These are phyloP conservation scores for Drosophila mercatorum DNA, from an alignment of 2,888 invertebrate species.

Conservation along the genomic window DNA sequence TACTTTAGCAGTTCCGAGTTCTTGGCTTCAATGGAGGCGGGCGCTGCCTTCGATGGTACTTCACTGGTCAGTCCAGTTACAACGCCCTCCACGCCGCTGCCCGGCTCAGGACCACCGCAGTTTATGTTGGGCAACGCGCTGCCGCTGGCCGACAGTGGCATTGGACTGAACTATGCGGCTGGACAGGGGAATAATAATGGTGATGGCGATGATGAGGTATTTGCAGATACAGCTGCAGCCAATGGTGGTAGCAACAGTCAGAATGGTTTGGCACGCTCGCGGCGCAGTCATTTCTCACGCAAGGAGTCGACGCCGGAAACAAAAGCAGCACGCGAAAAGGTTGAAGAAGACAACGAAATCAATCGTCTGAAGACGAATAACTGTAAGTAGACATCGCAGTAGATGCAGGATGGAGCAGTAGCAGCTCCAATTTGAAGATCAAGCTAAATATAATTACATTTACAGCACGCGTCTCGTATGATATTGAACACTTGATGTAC, in stretches of 20 bases:
- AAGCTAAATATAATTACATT: slow-evolving; percentile 6
- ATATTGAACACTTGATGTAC: slow-evolving; percentile 83
- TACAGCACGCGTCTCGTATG: slow-evolving; percentile 83
- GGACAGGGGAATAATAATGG: slow-evolving; percentile 65
- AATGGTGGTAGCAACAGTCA: slow-evolving; percentile 68
- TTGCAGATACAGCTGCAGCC: slow-evolving; percentile 64
- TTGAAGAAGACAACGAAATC: slow-evolving; percentile 54
- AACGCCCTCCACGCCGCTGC: slow-evolving; percentile 82
- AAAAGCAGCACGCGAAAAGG: slow-evolving; percentile 63
- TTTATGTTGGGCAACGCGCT: slow-evolving; percentile 78
- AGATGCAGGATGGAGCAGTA: not conserved
- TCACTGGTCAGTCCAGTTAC: slow-evolving; percentile 82
- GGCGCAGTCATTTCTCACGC: slow-evolving; percentile 85
- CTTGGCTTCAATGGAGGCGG: slow-evolving; percentile 84
- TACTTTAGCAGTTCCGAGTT: slow-evolving; percentile 88
- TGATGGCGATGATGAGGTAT: slow-evolving; percentile 84
- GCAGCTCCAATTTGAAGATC: not conserved
- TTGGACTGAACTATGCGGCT: slow-evolving; percentile 83
- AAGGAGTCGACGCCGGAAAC: slow-evolving; percentile 84
- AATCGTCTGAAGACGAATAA: slow-evolving; percentile 58
- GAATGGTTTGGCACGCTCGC: slow-evolving; percentile 83
- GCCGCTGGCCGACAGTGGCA: slow-evolving; percentile 84
- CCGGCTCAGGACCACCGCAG: slow-evolving; percentile 76
- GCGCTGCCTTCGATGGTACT: slow-evolving; percentile 83
- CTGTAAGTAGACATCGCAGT: slow-evolving; percentile 47